Evolutionary conservation across 1,140 invertebrate species (phyloP).

Genomic region (Lordiphosa mommai): DNA sequence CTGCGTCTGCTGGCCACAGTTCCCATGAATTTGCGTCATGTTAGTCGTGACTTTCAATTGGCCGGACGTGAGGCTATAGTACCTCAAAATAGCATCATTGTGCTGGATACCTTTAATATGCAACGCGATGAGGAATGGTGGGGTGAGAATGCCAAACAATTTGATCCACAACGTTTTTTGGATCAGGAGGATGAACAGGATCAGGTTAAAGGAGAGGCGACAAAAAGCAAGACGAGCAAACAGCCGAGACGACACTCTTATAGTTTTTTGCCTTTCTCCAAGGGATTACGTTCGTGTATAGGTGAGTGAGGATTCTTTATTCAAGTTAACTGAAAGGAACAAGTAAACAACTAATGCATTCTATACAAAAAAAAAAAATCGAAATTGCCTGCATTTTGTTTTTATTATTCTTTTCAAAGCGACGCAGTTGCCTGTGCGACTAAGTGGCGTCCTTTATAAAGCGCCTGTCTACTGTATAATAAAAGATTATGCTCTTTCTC

Average conservation of each 20-base stretch:
- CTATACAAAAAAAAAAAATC: too few species aligned
- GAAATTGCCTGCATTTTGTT: too few species aligned
- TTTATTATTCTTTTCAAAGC: too few species aligned
- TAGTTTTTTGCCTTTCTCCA: slow-evolving; percentile 87
- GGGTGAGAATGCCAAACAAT: slow-evolving; percentile 84
- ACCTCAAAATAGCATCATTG: slow-evolving; percentile 65
- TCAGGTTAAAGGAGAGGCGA: neutral
- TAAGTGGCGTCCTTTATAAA: too few species aligned
- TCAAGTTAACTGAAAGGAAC: too few species aligned
- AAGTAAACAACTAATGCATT: too few species aligned
- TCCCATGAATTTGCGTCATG: slow-evolving; percentile 71
- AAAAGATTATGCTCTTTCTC: neutral
- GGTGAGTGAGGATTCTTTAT: slow-evolving; percentile 70
- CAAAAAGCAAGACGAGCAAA: neutral
- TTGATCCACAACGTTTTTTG: slow-evolving; percentile 89
- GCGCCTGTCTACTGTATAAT: neutral
- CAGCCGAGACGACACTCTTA: slow-evolving; percentile 82
- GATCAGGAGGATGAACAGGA: slow-evolving; percentile 17
- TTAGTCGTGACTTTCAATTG: slow-evolving; percentile 61
- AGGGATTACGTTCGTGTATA: slow-evolving; percentile 85
- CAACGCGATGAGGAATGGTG: slow-evolving; percentile 64
- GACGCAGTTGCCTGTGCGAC: too few species aligned
- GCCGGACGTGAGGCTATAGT: slow-evolving; percentile 41
- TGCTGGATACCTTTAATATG: slow-evolving; percentile 72
- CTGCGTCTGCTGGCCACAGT: slow-evolving; percentile 68